Percentiles rank a stretch among this genome's conserved stretches.
These are phyloP conservation scores for Etheostoma perlongum DNA, from an alignment of 2,797 vertebrate species.

Conservation along the genomic window DNA sequence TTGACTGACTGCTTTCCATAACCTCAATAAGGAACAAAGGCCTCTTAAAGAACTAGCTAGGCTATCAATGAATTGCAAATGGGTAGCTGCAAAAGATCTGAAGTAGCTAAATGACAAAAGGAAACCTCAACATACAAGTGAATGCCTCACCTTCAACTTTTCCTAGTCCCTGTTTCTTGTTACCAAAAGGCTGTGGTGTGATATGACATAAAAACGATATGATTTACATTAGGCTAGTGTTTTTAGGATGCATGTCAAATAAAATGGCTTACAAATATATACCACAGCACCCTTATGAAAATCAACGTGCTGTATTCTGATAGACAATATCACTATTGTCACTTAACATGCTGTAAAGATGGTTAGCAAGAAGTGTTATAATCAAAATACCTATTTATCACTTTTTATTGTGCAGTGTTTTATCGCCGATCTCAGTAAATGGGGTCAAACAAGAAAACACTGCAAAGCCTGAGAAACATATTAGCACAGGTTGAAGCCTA, in stretches of 20 bases:
- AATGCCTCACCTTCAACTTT: background rate
- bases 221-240: background rate
- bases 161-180: background rate
- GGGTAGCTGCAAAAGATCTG: background rate
- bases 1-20: background rate
- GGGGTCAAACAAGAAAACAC: background rate
- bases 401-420: background rate
- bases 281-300: background rate
- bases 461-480: background rate
- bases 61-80: background rate
- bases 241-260: background rate
- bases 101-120: background rate
- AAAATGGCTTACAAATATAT: background rate
- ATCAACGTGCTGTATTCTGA: background rate
- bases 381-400: background rate
- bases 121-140: background rate
- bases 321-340: background rate
- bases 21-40: background rate
- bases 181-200: background rate
- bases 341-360: background rate
- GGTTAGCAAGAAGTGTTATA: background rate
- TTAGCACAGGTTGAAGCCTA: conserved; percentile 18
- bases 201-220: background rate
- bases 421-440: background rate
- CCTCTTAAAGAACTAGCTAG: background rate